Conservation (phyloP, 2,797 vertebrate species). For the Catamblyrhynchus diadema region DNA sequence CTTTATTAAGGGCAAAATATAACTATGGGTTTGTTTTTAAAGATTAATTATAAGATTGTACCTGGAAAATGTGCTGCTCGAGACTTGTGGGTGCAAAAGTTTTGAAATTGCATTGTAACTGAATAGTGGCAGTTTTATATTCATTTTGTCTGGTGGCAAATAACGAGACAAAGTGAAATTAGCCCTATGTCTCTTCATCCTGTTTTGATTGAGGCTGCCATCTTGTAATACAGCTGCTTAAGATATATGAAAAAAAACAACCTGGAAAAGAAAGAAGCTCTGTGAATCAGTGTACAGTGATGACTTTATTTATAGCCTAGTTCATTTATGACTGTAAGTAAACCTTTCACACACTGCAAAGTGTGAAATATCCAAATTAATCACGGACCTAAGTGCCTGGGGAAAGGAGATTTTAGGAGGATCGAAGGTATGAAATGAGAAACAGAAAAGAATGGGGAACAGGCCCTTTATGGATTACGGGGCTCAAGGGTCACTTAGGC, state of each 20-base stretch:
- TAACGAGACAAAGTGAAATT: background rate
- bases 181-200: background rate
- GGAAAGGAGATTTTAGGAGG: constrained; percentile 7
- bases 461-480: background rate
- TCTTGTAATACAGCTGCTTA: background rate
- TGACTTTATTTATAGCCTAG: constrained; percentile 32
- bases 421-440: constrained; percentile 14
- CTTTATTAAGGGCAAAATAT: background rate
- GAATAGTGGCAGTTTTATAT: background rate
- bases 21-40: background rate
- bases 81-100: background rate
- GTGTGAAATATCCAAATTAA: constrained; percentile 51
- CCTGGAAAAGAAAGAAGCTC: background rate
- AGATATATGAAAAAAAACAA: background rate
- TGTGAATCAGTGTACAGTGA: background rate
- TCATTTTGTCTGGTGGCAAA: background rate
- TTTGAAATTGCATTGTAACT: background rate
- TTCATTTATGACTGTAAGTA: constrained; percentile 9
- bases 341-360: constrained; percentile 24
- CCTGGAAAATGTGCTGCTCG: background rate
- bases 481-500: background rate
- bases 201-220: background rate
- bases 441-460: background rate
- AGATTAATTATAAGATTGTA: background rate
- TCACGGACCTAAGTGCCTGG: background rate